Conservation (phyloP, 2,113 vertebrate species). For the Noctilio leporinus region DNA sequence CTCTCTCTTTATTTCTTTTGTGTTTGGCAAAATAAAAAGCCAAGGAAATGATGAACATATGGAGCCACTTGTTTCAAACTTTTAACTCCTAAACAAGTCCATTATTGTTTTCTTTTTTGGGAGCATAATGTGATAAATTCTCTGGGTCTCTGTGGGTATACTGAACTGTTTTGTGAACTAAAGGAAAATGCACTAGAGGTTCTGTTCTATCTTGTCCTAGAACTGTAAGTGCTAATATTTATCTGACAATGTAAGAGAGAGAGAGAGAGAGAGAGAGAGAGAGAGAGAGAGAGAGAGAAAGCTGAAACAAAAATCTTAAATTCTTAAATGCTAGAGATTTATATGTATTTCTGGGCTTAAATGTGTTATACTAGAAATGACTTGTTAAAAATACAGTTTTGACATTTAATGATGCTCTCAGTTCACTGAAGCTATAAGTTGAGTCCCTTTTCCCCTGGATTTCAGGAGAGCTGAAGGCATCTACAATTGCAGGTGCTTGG, state of each 20-base stretch:
- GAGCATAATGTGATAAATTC: slow-evolving; percentile 69
- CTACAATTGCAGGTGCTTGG: slow-evolving; percentile 66
- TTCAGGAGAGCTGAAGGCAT: slow-evolving; percentile 48
- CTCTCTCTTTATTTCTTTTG: neutral
- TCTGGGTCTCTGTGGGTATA: slow-evolving; percentile 71
- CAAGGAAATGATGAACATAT: slow-evolving; percentile 55
- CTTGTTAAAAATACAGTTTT: slow-evolving; percentile 69
- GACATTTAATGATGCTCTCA: slow-evolving; percentile 58
- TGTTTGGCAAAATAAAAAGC: slow-evolving; percentile 47
- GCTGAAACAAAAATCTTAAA: slow-evolving; percentile 43
- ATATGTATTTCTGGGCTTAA: slow-evolving; percentile 49
- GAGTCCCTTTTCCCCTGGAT: slow-evolving; percentile 39
- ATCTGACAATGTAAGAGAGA: slow-evolving; percentile 69
- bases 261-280: neutral
- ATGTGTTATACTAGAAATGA: slow-evolving; percentile 58
- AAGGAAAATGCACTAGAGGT: slow-evolving; percentile 71
- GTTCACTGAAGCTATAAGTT: slow-evolving; percentile 53
- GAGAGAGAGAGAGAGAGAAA: neutral
- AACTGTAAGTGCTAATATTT: slow-evolving; percentile 67
- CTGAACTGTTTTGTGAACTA: slow-evolving; percentile 70
- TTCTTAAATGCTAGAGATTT: slow-evolving; percentile 68
- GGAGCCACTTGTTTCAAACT: slow-evolving; percentile 64
- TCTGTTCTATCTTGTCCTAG: slow-evolving; percentile 74
- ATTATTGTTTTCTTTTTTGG: slow-evolving; percentile 71
- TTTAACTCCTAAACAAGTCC: slow-evolving; percentile 70